These are phyloP conservation scores for Panagrolaimus sp. DNA, from an alignment of 1,140 invertebrate genomes.

Conservation along the genomic window DNA sequence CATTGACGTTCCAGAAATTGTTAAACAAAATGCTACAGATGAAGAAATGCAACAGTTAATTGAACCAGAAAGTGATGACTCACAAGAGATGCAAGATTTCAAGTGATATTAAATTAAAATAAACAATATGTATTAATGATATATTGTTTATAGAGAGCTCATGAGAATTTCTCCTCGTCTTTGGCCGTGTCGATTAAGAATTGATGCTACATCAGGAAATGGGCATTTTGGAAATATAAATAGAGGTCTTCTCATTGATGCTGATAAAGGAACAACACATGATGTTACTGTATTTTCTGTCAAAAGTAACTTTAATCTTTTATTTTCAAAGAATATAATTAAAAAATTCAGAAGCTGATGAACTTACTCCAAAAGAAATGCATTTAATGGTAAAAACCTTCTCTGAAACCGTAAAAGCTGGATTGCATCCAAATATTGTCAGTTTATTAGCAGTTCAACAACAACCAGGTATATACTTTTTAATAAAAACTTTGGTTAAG, in stretches of 20 bases:
- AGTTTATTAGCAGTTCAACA: slow-evolving; percentile 8
- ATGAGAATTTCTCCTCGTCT: not conserved
- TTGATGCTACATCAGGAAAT: not conserved
- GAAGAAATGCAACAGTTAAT: not conserved
- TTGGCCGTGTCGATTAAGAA: slow-evolving; percentile 3
- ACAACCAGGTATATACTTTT: not conserved
- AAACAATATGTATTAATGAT: too few relatives aligned
- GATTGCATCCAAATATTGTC: not conserved
- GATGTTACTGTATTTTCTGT: not conserved
- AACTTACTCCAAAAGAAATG: not conserved
- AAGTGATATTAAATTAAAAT: not conserved
- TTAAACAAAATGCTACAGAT: not conserved
- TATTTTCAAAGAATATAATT: not conserved
- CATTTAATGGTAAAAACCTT: not conserved
- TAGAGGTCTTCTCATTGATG: not conserved
- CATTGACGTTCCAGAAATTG: not conserved
- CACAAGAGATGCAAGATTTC: slow-evolving; percentile 6
- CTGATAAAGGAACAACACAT: not conserved
- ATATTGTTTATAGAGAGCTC: not conserved
- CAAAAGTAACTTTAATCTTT: not conserved
- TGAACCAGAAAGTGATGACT: not conserved
- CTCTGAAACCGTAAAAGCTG: not conserved
- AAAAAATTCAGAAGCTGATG: not conserved
- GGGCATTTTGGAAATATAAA: slow-evolving; percentile 7
- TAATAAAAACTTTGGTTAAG: not conserved